Base-by-base conservation (phyloP, 2,888 invertebrate genomes). In the Mystacides longicornis region DNA sequence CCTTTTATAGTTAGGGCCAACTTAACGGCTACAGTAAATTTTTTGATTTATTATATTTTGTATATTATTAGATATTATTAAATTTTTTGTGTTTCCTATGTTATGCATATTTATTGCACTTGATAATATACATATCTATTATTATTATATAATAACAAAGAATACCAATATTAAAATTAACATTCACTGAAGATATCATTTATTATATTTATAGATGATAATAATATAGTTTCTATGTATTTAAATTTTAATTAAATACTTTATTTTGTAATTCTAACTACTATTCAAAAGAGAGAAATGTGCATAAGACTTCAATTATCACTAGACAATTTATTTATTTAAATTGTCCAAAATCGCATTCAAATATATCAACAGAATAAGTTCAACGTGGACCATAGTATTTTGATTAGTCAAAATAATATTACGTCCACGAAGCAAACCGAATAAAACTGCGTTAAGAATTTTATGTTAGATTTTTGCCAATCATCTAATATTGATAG, bases 251-350 rank as follows among this genome's bases (percentile, higher is more conserved):
- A 37, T 37, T 37, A 37, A 14, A 37, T n/a, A n/a, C n/a, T 48
- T 45, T 49, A 52, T 49, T 54, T 42, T 53, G 48, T 52, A 55
- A 50, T 56, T 42, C 58, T 58, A 58, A 50, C 58, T 60, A 60
- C 45, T n/a, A 23, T 58, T 59, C 33, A 55, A 57, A 57, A 55
- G 56, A 55, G 58, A 60, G 55, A 59, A 58, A 52, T 57, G 60
- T 62, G 71, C 72, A 72, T 73, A 73, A 73, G 72, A 72, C 71
- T 71, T 72, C 66, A 67, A 62, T 66, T 73, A 71, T 71, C 71
- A 71, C 71, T 70, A 69, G 67, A 69, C 70, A 71, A 71, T 69
- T 65, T 66, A 64, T 62, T 65, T 64, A 53, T 37, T 14, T 37
- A 14, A 51, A 55, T 52, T 55, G 31, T 49, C 51, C 49, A 60